These are phyloP conservation scores for Halcyon smyrnensis DNA, from an alignment of 2,797 vertebrate species.

Conservation along the genomic window DNA sequence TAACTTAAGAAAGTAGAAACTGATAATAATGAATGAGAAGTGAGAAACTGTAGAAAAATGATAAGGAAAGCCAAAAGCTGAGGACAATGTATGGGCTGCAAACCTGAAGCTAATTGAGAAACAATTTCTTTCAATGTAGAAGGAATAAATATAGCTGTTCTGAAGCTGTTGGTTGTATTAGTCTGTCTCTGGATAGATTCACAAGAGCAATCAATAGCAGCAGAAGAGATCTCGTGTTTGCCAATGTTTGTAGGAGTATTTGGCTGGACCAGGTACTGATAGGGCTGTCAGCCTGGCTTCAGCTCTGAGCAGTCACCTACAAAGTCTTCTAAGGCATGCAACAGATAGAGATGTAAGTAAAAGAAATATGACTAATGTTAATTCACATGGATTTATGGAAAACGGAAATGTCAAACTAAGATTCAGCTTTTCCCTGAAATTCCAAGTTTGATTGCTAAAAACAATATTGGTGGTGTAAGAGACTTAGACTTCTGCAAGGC, in stretches of 20 bases:
- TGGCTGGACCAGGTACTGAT: not conserved
- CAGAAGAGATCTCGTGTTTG: not conserved
- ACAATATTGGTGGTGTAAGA: not conserved
- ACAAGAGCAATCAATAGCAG: not conserved
- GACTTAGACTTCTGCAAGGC: not conserved
- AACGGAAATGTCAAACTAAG: not conserved
- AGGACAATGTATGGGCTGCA: not conserved
- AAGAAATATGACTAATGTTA: not conserved
- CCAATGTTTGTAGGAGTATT: not conserved
- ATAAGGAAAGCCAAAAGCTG: conserved; percentile 21
- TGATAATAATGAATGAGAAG: conserved; percentile 28
- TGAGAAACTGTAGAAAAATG: not conserved
- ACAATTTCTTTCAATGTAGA: not conserved
- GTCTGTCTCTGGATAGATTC: not conserved
- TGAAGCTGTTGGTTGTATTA: not conserved
- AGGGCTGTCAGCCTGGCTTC: not conserved
- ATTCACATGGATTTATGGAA: not conserved
- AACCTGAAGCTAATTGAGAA: conserved; percentile 4
- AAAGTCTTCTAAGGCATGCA: not conserved
- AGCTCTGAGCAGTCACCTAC: not conserved
- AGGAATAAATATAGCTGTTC: not conserved
- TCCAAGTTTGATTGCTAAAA: not conserved
- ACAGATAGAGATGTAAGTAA: not conserved
- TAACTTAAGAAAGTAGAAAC: conserved; percentile 55
- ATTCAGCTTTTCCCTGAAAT: not conserved